Base-by-base conservation (phyloP, 2,113 vertebrate species). In the Triplophysa dalaica region DNA sequence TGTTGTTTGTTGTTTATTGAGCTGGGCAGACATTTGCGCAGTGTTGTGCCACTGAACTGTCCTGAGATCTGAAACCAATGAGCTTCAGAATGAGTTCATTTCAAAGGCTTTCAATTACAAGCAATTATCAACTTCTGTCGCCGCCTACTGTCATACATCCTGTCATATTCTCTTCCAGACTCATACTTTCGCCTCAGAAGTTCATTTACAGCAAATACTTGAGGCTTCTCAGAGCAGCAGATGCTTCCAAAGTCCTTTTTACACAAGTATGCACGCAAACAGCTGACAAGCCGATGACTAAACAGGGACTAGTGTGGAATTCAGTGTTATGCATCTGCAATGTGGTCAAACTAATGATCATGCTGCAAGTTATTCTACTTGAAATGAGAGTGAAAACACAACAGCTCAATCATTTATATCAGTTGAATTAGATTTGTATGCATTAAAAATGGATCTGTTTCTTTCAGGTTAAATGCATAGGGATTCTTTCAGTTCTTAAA, bases 31-130 rank as follows among this genome's bases (percentile, higher is more conserved):
- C 8, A 17, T 41, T 19, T 41, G 21, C 29, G 8, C n/a, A 8
- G 50, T 56, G 13, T 54, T 54, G 50, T 54, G 16, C 68, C 24
- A 12, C 33, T 26, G 58, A 73, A 38, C n/a, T 41, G 24, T 74
- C 22, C 43, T 17, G 16, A 24, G 38, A 45, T 24, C 13, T 58
- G 10, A 74, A 24, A 41, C 14, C 8, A 38, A 58, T 13, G 16
- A 45, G 64, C 19, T 69, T 41, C 52, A 22, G 29, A 41, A 60
- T 41, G 10, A 6, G 8, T 21, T 10, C 33, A n/a, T 56, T 56
- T 38, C 4, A 14, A 6, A 74, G 56, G 33, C 48, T 73, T 60
- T 80, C 78, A 80, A 56, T 80, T 80, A 56, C 43, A 64, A 52
- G 69, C 8, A 1, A 50, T 60, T 60, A 74, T 29, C 12, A 33